Conservation (phyloP, 2,113 vertebrate genomes). For the Pedionomus torquatus region DNA sequence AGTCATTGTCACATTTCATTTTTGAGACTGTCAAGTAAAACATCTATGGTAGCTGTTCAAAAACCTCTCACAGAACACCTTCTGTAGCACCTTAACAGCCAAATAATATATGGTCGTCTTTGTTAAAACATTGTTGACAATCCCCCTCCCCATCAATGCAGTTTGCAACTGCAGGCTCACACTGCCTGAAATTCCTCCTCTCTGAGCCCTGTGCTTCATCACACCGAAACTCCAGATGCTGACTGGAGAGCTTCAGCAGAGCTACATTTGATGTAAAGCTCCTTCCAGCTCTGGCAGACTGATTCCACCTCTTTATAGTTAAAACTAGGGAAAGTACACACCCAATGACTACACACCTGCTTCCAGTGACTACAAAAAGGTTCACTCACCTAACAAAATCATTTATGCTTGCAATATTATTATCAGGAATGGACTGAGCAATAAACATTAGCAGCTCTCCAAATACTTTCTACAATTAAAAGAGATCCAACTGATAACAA, state of each 20-base stretch:
- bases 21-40: background rate
- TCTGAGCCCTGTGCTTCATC: background rate
- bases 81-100: background rate
- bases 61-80: background rate
- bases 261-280: background rate
- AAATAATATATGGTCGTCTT: background rate
- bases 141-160: background rate
- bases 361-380: background rate
- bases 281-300: background rate
- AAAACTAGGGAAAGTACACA: background rate
- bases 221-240: background rate
- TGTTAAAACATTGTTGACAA: background rate
- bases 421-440: background rate
- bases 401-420: background rate
- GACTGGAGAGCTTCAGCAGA: background rate
- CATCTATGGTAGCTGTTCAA: background rate
- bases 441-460: background rate
- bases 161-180: background rate
- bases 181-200: background rate
- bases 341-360: background rate
- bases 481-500: background rate
- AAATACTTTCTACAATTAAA: background rate
- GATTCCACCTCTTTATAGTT: background rate
- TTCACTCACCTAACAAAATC: background rate
- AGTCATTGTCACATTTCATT: background rate